These are phyloP conservation scores for Athetis lepigone DNA, from an alignment of 2,888 invertebrate genomes.

Conservation along the genomic window DNA sequence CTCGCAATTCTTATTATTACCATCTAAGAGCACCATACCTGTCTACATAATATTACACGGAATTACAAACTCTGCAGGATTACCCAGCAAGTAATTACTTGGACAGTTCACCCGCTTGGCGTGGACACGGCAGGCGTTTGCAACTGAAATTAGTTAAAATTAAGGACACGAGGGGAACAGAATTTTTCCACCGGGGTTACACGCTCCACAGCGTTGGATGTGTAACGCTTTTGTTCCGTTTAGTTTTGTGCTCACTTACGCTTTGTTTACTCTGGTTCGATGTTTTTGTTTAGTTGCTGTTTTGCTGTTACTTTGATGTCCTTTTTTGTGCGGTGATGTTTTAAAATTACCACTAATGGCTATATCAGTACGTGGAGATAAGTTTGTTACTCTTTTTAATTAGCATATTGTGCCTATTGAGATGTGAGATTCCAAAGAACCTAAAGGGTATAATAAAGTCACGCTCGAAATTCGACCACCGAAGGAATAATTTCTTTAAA, in stretches of 20 bases:
- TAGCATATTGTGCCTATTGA: no score
- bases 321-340: background rate
- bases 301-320: background rate
- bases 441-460: no score
- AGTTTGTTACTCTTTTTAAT: no score
- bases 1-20: conserved; percentile 46
- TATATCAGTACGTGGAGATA: no score
- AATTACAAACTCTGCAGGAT: conserved; percentile 66
- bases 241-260: conserved; percentile 58
- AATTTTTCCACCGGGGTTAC: conserved; percentile 57
- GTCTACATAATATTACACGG: conserved; percentile 58
- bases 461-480: no score
- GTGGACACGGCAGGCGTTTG: conserved; percentile 59
- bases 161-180: conserved; percentile 61
- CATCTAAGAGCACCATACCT: conserved; percentile 55
- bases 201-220: conserved; percentile 50
- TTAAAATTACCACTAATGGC: background rate
- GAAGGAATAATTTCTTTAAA: no score
- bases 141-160: conserved; percentile 72
- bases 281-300: conserved; percentile 25
- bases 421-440: no score
- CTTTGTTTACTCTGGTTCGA: conserved; percentile 55
- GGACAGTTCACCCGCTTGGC: conserved; percentile 68
- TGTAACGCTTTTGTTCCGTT: conserved; percentile 51
- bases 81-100: conserved; percentile 74